These are phyloP conservation scores for Sturnus vulgaris DNA, from an alignment of 2,113 vertebrate genomes.

Conservation along the genomic window DNA sequence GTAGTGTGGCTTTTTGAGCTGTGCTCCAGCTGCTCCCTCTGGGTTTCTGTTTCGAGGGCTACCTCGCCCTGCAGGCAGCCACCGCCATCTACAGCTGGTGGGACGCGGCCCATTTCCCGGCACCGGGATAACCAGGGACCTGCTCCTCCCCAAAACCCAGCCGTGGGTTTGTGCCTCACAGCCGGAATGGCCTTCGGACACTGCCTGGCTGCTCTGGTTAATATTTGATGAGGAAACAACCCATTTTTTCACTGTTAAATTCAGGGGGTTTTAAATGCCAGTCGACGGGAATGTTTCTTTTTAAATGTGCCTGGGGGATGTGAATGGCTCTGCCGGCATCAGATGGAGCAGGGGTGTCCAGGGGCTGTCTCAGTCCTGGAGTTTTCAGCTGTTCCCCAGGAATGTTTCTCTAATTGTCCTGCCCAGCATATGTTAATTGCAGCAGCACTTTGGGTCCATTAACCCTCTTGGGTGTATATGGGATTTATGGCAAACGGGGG, in stretches of 20 bases:
- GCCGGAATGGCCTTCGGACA: rapidly evolving
- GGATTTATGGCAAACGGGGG: not conserved
- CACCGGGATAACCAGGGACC: not conserved
- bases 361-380: too few species aligned
- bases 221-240: not conserved
- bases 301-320: rapidly evolving
- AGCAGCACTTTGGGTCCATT: not conserved
- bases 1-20: not conserved
- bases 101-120: not conserved
- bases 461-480: rapidly evolving
- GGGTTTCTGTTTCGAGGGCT: not conserved
- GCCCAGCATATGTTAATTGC: not conserved
- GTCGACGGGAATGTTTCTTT: rapidly evolving
- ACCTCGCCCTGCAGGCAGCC: not conserved
- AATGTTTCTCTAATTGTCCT: not conserved
- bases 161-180: rapidly evolving
- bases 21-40: not conserved
- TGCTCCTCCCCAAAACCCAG: not conserved
- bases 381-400: rapidly evolving
- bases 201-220: not conserved
- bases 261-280: not conserved
- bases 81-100: constrained; percentile 23
- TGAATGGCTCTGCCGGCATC: rapidly evolving
- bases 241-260: rapidly evolving
- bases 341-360: rapidly evolving